A percentile compares a stretch with the other conserved stretches of the same genome.
Evolutionary conservation across 2,797 vertebrate species (phyloP).

Genomic region (Iguana delicatissima): DNA sequence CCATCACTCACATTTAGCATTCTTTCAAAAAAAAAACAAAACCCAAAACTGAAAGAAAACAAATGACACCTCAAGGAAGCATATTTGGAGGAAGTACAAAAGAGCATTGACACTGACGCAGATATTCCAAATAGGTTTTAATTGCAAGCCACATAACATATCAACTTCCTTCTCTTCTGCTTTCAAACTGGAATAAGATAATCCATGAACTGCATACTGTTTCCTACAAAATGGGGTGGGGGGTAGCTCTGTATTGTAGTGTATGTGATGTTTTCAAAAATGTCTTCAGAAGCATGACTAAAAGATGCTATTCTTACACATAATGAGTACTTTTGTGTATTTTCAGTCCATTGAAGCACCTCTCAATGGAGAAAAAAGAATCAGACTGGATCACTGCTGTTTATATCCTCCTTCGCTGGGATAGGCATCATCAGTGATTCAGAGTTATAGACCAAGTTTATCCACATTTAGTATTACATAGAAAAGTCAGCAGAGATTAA

Average conservation of each 20-base stretch:
- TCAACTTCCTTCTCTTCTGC: not conserved
- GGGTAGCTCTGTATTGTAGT: no score
- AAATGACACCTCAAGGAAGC: not conserved
- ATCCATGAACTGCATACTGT: not conserved
- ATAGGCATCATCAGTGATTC: constrained; percentile 17
- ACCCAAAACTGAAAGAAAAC: not conserved
- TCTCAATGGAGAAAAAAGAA: not conserved
- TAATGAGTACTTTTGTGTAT: not conserved
- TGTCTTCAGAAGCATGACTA: constrained; percentile 12
- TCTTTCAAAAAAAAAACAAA: not conserved
- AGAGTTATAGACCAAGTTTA: not conserved
- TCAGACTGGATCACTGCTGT: not conserved
- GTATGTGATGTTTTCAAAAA: not conserved
- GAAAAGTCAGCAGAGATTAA: constrained; percentile 31
- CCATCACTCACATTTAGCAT: not conserved
- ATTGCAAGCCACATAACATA: not conserved
- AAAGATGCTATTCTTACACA: not conserved
- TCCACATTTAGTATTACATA: constrained; percentile 14
- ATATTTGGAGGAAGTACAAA: not conserved
- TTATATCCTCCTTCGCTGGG: not conserved
- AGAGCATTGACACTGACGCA: not conserved
- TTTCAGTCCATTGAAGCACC: not conserved
- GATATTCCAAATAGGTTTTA: not conserved
- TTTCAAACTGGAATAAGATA: not conserved
- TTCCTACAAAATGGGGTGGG: not conserved